Evolutionary conservation across 2,797 vertebrate genomes (phyloP).

Genomic region (Spea hammondii): DNA sequence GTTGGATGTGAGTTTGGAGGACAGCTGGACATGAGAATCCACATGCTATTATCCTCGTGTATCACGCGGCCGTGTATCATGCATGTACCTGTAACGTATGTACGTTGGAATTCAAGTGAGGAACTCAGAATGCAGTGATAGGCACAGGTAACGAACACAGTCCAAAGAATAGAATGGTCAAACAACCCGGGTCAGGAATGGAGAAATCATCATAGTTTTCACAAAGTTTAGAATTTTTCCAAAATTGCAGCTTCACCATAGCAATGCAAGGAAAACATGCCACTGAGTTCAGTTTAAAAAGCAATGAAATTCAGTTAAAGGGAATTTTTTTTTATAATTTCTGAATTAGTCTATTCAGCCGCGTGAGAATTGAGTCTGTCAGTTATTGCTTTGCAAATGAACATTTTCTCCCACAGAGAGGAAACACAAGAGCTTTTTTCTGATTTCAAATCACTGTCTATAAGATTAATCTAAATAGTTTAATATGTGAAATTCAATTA

Average conservation of each 20-base stretch:
- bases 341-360: background rate
- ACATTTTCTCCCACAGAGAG: slow-evolving; percentile 1
- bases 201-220: too few species aligned
- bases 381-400: background rate
- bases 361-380: background rate
- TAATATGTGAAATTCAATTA: slow-evolving; percentile 40
- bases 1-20: too few species aligned
- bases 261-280: background rate
- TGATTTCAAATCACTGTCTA: background rate
- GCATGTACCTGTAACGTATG: too few species aligned
- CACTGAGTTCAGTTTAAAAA: background rate
- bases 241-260: background rate
- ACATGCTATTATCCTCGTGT: too few species aligned
- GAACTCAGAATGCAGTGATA: too few species aligned
- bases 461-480: slow-evolving; percentile 26
- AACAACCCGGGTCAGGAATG: too few species aligned
- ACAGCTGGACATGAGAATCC: too few species aligned
- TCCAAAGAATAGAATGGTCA: too few species aligned
- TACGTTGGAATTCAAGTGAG: too few species aligned
- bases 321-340: background rate
- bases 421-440: background rate
- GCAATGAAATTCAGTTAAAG: background rate
- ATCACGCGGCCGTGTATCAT: too few species aligned
- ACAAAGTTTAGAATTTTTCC: too few species aligned
- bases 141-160: too few species aligned